phyloP scores from a whole-genome alignment of 2,797 vertebrate genomes.

The Delichon dasypus region DNA sequence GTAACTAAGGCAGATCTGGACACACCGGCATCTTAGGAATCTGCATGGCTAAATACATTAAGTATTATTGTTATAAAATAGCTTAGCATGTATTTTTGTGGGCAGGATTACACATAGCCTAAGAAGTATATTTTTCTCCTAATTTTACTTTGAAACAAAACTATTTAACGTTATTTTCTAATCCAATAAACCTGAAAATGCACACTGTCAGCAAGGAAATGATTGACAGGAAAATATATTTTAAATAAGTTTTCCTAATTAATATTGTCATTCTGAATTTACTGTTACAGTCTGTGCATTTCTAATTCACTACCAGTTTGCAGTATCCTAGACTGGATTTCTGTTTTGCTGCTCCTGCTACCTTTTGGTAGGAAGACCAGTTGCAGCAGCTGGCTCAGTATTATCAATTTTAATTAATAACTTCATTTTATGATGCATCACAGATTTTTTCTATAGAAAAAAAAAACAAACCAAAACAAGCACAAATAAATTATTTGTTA shows the following conservation, averaged over 20 bases:
- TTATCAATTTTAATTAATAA: slow-evolving; percentile 28
- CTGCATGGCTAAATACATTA: background rate
- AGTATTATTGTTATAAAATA: background rate
- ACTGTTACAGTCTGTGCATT: background rate
- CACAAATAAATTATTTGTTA: background rate
- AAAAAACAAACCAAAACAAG: background rate
- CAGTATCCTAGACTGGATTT: background rate
- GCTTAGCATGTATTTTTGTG: background rate
- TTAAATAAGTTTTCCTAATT: slow-evolving; percentile 14
- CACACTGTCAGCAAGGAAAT: background rate
- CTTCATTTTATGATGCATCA: background rate
- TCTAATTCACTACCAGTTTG: background rate
- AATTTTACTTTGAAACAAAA: background rate
- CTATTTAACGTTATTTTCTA: background rate
- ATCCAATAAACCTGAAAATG: background rate
- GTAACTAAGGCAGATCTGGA: background rate
- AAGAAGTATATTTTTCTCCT: background rate
- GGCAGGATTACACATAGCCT: background rate
- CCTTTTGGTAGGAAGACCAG: background rate
- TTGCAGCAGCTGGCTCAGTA: background rate
- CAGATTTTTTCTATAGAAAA: background rate
- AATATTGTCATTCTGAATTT: slow-evolving; percentile 29
- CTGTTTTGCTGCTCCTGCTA: background rate
- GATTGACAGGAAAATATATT: background rate
- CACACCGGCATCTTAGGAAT: background rate